A percentile compares a stretch with the other conserved stretches of the same genome.
phyloP scores from a whole-genome alignment of 2,113 vertebrate genomes.

The Sylvietta virens region DNA sequence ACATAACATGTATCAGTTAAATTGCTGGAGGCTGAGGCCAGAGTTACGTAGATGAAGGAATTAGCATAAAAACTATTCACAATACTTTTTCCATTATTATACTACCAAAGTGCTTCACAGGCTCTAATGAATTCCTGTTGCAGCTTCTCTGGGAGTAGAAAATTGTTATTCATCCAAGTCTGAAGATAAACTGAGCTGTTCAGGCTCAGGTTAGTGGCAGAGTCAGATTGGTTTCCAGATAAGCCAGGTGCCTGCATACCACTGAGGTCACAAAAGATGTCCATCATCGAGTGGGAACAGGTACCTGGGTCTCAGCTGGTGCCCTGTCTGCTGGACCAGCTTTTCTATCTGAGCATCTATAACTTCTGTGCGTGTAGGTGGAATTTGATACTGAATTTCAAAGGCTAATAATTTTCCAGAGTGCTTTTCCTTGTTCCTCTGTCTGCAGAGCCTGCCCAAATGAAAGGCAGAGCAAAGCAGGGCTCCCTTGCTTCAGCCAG shows the following conservation, averaged over 20 bases:
- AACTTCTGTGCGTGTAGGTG: not conserved
- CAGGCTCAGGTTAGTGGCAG: not conserved
- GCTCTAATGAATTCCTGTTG: not conserved
- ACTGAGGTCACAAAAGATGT: not conserved
- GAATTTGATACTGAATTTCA: not conserved
- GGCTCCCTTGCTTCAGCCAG: not conserved
- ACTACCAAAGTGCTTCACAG: not conserved
- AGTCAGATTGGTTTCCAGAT: not conserved
- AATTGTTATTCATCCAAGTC: not conserved
- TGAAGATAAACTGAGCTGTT: not conserved
- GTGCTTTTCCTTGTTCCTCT: not conserved
- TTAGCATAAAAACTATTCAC: slow-evolving; percentile 16
- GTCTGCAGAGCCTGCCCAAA: not conserved
- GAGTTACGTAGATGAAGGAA: not conserved
- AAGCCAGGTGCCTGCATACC: not conserved
- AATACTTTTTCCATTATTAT: not conserved
- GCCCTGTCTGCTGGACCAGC: not conserved
- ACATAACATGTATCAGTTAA: not conserved
- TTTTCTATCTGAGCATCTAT: not conserved
- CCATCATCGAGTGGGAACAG: not conserved
- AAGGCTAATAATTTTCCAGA: not conserved
- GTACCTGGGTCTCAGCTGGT: not conserved
- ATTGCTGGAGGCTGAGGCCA: not conserved
- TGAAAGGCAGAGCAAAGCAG: not conserved
- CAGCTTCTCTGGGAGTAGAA: not conserved